A percentile compares a stretch with the other conserved stretches of the same genome.
These are phyloP conservation scores for Coregonus clupeaformis DNA, from an alignment of 2,113 vertebrate species.

Conservation along the genomic window DNA sequence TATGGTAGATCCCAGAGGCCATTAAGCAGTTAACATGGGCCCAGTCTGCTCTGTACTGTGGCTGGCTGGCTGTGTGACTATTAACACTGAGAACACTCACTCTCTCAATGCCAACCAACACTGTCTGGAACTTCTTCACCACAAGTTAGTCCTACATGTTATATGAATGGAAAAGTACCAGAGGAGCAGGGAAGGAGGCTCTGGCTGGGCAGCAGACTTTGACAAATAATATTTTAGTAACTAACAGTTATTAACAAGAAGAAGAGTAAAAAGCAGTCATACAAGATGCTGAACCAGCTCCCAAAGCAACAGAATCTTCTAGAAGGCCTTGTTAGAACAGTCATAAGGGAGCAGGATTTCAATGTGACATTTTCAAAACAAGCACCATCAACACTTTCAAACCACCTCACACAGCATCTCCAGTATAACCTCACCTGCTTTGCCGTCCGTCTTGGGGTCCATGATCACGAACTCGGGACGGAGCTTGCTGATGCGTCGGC, in stretches of 20 bases:
- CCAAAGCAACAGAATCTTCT: not conserved
- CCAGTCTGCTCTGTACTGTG: constrained; percentile 23
- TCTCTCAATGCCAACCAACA: constrained; percentile 21
- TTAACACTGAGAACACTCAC: constrained; percentile 27
- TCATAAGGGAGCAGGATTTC: not conserved
- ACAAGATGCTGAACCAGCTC: not conserved
- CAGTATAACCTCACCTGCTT: constrained; percentile 78
- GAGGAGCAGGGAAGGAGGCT: constrained; percentile 6
- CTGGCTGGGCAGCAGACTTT: not conserved
- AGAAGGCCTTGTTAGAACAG: too few species aligned
- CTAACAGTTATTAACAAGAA: not conserved
- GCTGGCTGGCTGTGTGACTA: constrained; percentile 29
- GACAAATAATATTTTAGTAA: not conserved
- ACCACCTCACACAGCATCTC: not conserved
- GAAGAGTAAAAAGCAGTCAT: not conserved
- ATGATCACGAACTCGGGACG: constrained; percentile 97
- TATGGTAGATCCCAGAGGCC: constrained; percentile 56
- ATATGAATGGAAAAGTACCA: constrained; percentile 37
- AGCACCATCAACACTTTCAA: not conserved
- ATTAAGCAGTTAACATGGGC: constrained; percentile 63
- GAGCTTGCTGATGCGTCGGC: constrained; percentile 92
- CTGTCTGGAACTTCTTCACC: constrained; percentile 12
- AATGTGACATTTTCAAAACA: not conserved
- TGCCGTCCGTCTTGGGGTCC: constrained; percentile 94
- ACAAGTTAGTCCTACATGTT: not conserved